Evolutionary conservation across 2,113 vertebrate species (phyloP).

Genomic region (Gopherus evgoodei): DNA sequence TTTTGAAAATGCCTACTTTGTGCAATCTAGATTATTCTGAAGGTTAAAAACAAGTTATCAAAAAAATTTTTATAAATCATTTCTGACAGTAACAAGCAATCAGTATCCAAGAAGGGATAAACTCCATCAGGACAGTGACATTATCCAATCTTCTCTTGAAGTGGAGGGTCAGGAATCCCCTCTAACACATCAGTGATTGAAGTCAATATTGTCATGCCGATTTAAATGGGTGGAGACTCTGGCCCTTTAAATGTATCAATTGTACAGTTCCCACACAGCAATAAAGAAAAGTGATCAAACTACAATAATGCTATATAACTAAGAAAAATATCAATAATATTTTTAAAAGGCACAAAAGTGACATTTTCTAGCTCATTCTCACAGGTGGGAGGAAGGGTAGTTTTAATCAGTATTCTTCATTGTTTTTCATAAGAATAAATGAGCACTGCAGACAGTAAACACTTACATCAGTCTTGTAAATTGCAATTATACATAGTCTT

Average conservation of each 20-base stretch:
- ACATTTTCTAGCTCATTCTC: background rate
- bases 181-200: background rate
- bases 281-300: fast-evolving
- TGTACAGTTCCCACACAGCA: fast-evolving
- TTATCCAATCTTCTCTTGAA: background rate
- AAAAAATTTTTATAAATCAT: background rate
- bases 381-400: background rate
- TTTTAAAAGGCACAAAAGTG: background rate
- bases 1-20: background rate
- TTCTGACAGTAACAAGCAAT: background rate
- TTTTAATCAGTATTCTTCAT: too few relatives aligned
- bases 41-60: background rate
- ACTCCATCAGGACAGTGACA: background rate
- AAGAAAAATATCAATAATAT: background rate
- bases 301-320: fast-evolving
- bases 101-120: background rate
- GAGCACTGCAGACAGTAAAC: too few relatives aligned
- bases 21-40: background rate
- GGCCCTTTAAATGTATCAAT: background rate
- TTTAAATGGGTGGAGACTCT: fast-evolving
- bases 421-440: too few relatives aligned
- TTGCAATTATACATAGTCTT: too few relatives aligned
- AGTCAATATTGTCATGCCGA: background rate
- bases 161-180: background rate
- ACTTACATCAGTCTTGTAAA: too few relatives aligned